phyloP scores from a whole-genome alignment of 2,797 vertebrate genomes.

The Echiichthys vipera region DNA sequence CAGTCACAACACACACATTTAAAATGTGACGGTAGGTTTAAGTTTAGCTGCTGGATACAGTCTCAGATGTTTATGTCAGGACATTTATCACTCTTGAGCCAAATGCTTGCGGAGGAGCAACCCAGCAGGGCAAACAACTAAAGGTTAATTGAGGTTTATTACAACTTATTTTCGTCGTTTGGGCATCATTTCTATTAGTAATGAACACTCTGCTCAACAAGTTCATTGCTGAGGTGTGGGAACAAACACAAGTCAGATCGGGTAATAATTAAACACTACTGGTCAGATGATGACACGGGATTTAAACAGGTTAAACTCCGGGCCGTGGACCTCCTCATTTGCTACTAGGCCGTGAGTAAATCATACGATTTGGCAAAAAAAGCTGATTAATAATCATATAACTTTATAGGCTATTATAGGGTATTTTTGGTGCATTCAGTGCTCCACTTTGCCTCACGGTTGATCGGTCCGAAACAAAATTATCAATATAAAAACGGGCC shows the following conservation, averaged over 20 bases:
- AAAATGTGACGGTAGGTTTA: conserved; percentile 29
- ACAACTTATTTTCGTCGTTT: not conserved
- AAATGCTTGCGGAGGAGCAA: not conserved
- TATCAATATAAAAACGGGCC: not conserved
- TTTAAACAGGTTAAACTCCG: not conserved
- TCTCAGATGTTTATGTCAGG: conserved; percentile 24
- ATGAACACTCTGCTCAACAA: not conserved
- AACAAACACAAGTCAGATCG: not conserved
- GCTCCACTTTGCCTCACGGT: not conserved
- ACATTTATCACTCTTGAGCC: conserved; percentile 6
- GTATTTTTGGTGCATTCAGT: not conserved
- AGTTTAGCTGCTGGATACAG: conserved; percentile 18
- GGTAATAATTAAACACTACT: not conserved
- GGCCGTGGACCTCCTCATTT: not conserved
- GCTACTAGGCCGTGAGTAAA: not conserved
- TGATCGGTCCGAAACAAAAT: not conserved
- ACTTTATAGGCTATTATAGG: not conserved
- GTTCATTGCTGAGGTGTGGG: not conserved
- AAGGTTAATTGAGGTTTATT: conserved; percentile 13
- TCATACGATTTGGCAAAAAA: not conserved
- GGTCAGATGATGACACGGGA: not conserved
- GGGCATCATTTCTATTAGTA: not conserved
- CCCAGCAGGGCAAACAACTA: not conserved
- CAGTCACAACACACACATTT: conserved; percentile 40
- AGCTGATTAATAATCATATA: not conserved